Percentiles rank a stretch among this genome's conserved stretches.
phyloP scores from a whole-genome alignment of 1,140 invertebrate genomes.

The Steinernema feltiae region DNA sequence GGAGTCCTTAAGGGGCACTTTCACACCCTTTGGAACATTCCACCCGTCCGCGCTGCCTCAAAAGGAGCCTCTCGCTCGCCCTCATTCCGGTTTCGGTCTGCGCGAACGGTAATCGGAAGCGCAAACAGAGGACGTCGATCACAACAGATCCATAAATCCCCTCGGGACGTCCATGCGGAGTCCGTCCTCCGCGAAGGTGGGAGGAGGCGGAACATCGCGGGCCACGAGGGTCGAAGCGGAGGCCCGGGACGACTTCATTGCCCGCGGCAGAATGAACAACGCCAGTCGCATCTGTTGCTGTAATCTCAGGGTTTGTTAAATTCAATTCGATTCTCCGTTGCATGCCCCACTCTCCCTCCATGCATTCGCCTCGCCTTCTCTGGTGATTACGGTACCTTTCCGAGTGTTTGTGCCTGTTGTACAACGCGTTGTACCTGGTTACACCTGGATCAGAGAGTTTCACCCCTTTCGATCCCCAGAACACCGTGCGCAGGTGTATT shows the following conservation, averaged over 20 bases:
- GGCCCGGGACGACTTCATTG: conserved; percentile 6
- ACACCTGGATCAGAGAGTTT: too few relatives aligned
- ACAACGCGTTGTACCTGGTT: too few relatives aligned
- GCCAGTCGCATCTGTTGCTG: conserved; percentile 43
- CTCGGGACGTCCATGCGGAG: neutral
- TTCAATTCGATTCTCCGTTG: neutral
- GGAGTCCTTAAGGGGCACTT: too few relatives aligned
- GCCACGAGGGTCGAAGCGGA: neutral
- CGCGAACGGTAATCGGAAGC: neutral
- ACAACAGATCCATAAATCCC: neutral
- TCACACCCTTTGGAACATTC: too few relatives aligned
- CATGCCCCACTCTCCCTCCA: neutral
- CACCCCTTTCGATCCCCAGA: too few relatives aligned
- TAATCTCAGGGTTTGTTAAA: conserved; percentile 32
- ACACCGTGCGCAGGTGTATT: too few relatives aligned
- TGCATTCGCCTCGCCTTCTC: too few relatives aligned
- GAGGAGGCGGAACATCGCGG: neutral
- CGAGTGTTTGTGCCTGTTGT: too few relatives aligned
- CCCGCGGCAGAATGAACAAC: conserved; percentile 13
- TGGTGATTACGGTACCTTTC: too few relatives aligned
- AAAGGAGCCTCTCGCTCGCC: too few relatives aligned
- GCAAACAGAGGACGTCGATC: conserved; percentile 6
- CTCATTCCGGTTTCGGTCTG: too few relatives aligned
- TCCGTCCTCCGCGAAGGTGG: neutral
- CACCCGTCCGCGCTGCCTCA: too few relatives aligned